Base-by-base conservation (phyloP, 2,888 invertebrate genomes). In the Lymantria monacha region DNA sequence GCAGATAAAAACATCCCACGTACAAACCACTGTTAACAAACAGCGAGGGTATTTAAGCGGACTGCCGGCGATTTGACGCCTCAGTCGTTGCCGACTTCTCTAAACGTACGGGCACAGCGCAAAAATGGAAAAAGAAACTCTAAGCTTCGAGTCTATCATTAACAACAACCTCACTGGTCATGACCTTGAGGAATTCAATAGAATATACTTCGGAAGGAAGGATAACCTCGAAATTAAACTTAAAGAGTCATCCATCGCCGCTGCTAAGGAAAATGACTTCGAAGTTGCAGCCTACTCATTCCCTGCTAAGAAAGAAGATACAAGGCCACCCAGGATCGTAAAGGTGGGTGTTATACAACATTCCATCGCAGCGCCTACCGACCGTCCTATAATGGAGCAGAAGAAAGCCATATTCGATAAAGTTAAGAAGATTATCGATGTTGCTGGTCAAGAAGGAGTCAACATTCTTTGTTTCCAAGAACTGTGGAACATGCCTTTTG, bases 401-500 rank as follows among this genome's bases (percentile, higher is more conserved):
- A 93, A 96, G 57, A 93, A 94, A 66, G 97, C 96, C 0, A 93
- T 99, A 52, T 94, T 95, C 77, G 91, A 94, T 31, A 94, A 97
- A 76, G 95, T 98, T 0, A 92, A 92, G 67, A 92, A 92, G 58
- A 96, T 98, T n/a, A 94, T 97, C 31, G 93, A 95, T 55, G 94
- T 95, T 0, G 99, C 99, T 0, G 96, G 95, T 0, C 85, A 91
- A 46, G 95, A 95, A 61, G 95, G 95, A 1, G 98, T 97, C 44
- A 99, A 99, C 81, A 93, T 99, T 42, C 84, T 99, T 44, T 98
- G 99, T 76, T 94, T 99, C 72, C 99, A 99, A 87, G 99, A 99
- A 85, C 95, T 98, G 9, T 99, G 99, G 99, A 95, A 96, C 51
- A 99, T 99, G 99, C 99, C 99, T 0, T 99, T 99, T 88, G 98